A percentile compares a stretch with the other conserved stretches of the same genome.
phyloP scores from a whole-genome alignment of 2,113 vertebrate genomes.

The Elephantulus edwardii region DNA sequence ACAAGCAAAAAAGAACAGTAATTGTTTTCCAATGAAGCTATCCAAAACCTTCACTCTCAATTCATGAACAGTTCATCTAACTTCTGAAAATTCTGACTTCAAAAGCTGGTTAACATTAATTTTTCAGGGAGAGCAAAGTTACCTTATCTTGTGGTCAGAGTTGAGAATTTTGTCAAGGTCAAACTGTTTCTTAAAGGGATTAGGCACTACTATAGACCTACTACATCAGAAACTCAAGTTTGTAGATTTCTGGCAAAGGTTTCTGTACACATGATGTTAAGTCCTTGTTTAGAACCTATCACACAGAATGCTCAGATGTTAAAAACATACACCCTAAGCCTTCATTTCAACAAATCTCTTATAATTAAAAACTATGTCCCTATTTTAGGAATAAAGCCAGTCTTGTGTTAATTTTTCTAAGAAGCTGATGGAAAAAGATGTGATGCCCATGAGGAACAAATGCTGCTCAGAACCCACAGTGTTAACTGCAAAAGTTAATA shows the following conservation, averaged over 20 bases:
- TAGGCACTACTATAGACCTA: background rate
- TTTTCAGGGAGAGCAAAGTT: constrained; percentile 1
- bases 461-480: background rate
- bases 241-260: background rate
- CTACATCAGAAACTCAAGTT: background rate
- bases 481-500: background rate
- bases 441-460: background rate
- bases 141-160: constrained; percentile 28
- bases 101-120: constrained; percentile 11
- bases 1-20: constrained; percentile 45
- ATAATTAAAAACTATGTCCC: background rate
- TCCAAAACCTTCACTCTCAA: constrained; percentile 35
- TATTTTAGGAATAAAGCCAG: constrained; percentile 6
- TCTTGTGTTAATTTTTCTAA: constrained; percentile 14
- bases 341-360: background rate
- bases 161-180: background rate
- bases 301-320: background rate
- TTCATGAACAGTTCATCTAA: constrained; percentile 17
- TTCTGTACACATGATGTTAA: background rate
- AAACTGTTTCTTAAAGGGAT: background rate
- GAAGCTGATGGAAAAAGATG: background rate
- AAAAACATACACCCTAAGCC: background rate
- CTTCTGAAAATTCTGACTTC: constrained; percentile 47
- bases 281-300: background rate
- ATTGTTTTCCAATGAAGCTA: constrained; percentile 30